Evolutionary conservation across 64 coral and sea anemone species (phyloP).

Genomic region (Acropora yongei): DNA sequence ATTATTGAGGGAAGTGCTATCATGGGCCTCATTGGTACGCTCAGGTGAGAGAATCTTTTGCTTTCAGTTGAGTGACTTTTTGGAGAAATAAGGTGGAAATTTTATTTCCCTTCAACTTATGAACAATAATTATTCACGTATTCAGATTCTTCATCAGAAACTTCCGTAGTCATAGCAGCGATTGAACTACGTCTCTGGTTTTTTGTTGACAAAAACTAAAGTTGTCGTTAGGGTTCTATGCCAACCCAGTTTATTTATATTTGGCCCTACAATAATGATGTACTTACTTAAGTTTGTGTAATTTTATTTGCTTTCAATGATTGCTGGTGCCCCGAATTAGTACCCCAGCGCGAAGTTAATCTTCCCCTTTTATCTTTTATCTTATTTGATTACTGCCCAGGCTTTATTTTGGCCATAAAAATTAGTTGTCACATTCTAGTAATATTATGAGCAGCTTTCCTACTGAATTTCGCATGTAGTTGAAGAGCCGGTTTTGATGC

Average conservation of each 20-base stretch:
- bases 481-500: too few relatives aligned
- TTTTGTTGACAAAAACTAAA: not conserved
- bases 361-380: too few relatives aligned
- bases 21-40: conserved; percentile 86
- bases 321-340: too few relatives aligned
- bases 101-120: not conserved
- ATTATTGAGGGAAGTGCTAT: conserved; percentile 88
- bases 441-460: too few relatives aligned
- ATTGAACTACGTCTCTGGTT: not conserved
- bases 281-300: too few relatives aligned
- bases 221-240: not conserved
- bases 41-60: conserved; percentile 69
- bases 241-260: not conserved
- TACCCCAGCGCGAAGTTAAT: too few relatives aligned
- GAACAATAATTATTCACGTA: not conserved
- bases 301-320: too few relatives aligned
- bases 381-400: too few relatives aligned
- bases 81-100: not conserved
- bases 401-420: too few relatives aligned
- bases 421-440: too few relatives aligned
- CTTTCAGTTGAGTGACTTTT: not conserved
- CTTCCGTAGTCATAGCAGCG: conserved; percentile 17
- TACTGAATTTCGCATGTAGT: too few relatives aligned
- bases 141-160: not conserved
- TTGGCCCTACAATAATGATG: too few relatives aligned